Percentiles rank a stretch among this genome's conserved stretches.
phyloP scores from a whole-genome alignment of 2,797 vertebrate genomes.

The Monodelphis domestica region DNA sequence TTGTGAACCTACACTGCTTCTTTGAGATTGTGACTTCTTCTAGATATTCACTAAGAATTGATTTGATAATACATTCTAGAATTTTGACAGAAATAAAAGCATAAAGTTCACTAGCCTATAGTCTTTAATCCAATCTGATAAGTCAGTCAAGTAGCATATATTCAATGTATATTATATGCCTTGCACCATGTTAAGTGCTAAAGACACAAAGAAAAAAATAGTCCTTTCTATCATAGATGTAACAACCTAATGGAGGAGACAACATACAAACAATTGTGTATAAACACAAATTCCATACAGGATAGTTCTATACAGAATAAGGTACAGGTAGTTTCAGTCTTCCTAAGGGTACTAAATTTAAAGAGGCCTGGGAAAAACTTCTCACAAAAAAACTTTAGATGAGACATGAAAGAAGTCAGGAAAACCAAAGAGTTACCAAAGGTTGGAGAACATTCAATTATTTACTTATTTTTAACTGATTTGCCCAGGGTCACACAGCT shows the following conservation, averaged over 20 bases:
- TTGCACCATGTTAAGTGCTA: background rate
- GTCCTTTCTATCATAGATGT: background rate
- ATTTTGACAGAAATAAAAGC: background rate
- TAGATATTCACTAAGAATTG: background rate
- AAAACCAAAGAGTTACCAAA: too few species aligned
- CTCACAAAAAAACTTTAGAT: background rate
- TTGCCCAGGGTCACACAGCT: too few species aligned
- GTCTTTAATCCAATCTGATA: background rate
- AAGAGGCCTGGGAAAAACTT: background rate
- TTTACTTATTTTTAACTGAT: too few species aligned
- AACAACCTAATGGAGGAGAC: background rate
- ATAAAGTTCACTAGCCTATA: background rate
- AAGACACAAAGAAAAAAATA: background rate
- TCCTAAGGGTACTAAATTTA: background rate
- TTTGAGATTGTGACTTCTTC: background rate
- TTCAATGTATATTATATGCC: background rate
- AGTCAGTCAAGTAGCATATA: background rate
- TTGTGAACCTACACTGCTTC: background rate
- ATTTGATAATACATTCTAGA: background rate
- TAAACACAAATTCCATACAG: too few species aligned
- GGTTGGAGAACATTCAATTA: too few species aligned
- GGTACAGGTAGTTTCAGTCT: background rate
- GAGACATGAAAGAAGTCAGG: background rate
- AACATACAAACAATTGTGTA: background rate
- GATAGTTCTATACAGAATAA: background rate